Percentiles rank a stretch among this genome's conserved stretches.
Evolutionary conservation across 2,797 vertebrate species (phyloP).

Genomic region (Scyliorhinus canicula): DNA sequence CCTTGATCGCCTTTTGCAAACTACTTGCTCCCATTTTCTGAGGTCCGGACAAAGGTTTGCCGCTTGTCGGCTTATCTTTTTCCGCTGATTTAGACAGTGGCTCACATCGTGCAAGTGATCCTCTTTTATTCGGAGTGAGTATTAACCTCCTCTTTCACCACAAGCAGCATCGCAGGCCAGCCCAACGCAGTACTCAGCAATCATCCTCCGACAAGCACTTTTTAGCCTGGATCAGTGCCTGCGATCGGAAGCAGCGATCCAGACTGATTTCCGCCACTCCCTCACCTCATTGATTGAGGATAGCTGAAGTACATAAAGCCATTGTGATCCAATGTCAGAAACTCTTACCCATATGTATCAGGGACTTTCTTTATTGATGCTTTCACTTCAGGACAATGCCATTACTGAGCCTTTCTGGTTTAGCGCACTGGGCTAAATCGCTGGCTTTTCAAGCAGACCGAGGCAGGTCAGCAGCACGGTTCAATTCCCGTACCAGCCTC

Average conservation of each 20-base stretch:
- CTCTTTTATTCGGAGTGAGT: not conserved
- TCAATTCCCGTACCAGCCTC: too few species aligned
- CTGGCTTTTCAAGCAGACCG: too few species aligned
- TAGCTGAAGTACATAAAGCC: not conserved
- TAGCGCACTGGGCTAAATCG: too few species aligned
- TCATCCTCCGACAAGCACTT: not conserved
- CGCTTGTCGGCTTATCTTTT: not conserved
- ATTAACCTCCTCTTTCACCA: not conserved
- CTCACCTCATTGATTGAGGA: not conserved
- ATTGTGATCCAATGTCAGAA: not conserved
- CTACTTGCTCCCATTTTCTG: not conserved
- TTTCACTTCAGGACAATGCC: not conserved
- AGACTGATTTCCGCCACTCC: not conserved
- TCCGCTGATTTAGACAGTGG: not conserved
- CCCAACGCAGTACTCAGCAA: not conserved
- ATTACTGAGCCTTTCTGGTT: not conserved
- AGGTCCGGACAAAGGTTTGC: not conserved
- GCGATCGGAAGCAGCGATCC: not conserved
- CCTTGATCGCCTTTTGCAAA: not conserved
- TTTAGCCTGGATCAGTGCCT: not conserved
- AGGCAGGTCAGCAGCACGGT: too few species aligned
- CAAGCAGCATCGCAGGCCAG: not conserved
- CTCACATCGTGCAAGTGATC: not conserved
- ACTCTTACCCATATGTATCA: not conserved
- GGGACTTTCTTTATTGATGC: not conserved